A percentile compares a stretch with the other conserved stretches of the same genome.
Evolutionary conservation across 2,113 vertebrate species (phyloP).

Genomic region (Elachura formosa): DNA sequence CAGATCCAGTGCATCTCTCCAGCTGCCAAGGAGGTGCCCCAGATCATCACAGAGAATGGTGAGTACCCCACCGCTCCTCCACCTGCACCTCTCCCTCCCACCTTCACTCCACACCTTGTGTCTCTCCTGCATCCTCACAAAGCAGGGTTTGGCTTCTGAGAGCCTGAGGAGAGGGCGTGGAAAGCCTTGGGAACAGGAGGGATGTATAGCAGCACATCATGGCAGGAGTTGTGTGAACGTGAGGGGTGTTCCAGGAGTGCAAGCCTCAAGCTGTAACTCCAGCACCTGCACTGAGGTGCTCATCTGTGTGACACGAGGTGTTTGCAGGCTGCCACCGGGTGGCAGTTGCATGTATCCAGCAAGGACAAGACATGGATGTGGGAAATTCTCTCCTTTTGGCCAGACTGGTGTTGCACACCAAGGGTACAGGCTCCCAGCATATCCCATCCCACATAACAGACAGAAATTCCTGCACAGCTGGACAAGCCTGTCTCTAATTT

Average conservation of each 20-base stretch:
- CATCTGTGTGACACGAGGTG: background rate
- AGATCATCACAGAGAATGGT: constrained; percentile 92
- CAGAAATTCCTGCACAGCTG: background rate
- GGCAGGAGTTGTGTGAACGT: fast-evolving
- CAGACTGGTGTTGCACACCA: background rate
- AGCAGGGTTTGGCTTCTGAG: background rate
- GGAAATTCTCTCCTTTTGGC: background rate
- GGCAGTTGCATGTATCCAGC: background rate
- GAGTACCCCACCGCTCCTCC: background rate
- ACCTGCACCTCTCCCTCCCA: background rate
- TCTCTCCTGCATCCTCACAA: background rate
- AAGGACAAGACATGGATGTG: background rate
- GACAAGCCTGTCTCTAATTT: background rate
- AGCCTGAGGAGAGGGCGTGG: background rate
- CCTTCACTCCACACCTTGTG: background rate
- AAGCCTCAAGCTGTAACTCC: fast-evolving
- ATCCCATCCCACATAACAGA: fast-evolving
- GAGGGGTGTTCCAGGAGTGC: background rate
- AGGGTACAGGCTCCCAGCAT: fast-evolving
- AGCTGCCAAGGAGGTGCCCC: constrained; percentile 92
- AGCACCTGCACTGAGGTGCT: background rate
- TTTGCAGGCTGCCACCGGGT: constrained; percentile 49
- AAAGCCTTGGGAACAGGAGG: background rate
- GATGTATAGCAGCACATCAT: fast-evolving
- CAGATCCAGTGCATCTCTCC: constrained; percentile 91